A percentile compares a stretch with the other conserved stretches of the same genome.
Evolutionary conservation across 1,140 invertebrate species (phyloP).

Genomic region (Melitaea cinxia): DNA sequence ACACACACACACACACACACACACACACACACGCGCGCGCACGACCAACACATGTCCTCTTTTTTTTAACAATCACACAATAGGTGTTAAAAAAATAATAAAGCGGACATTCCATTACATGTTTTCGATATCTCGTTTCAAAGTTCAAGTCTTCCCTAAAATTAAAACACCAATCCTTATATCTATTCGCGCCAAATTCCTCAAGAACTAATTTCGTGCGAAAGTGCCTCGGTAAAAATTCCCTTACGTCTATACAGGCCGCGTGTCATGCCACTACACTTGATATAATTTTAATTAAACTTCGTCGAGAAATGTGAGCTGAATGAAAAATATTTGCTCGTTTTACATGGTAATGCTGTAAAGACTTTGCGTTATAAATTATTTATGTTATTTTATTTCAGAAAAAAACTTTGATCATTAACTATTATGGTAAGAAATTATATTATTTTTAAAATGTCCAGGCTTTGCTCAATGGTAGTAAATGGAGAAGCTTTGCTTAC

Average conservation of each 20-base stretch:
- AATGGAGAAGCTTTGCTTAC: too few species aligned
- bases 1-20: too few species aligned
- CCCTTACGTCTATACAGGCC: conserved; percentile 31
- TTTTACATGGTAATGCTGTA: conserved; percentile 3
- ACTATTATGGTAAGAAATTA: background rate
- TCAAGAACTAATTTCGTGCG: conserved; percentile 36
- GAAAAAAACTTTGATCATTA: too few species aligned
- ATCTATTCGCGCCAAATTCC: conserved; percentile 25
- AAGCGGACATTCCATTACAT: background rate
- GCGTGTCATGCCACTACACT: conserved; percentile 28
- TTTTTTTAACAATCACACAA: too few species aligned
- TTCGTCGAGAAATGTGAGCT: conserved; percentile 15
- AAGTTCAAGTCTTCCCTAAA: conserved; percentile 1
- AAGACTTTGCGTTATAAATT: background rate
- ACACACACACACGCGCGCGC: too few species aligned
- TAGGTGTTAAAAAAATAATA: too few species aligned
- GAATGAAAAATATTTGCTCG: conserved; percentile 3
- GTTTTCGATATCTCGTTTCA: background rate
- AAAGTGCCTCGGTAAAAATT: conserved; percentile 39
- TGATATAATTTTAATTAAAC: conserved; percentile 39
- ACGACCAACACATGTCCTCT: too few species aligned
- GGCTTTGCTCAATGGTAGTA: too few species aligned
- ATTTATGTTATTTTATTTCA: background rate
- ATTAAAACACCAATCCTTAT: conserved; percentile 15
- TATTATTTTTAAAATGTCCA: too few species aligned